Evolutionary conservation across 2,888 invertebrate genomes (phyloP).

Genomic region (Napeogenes inachia): DNA sequence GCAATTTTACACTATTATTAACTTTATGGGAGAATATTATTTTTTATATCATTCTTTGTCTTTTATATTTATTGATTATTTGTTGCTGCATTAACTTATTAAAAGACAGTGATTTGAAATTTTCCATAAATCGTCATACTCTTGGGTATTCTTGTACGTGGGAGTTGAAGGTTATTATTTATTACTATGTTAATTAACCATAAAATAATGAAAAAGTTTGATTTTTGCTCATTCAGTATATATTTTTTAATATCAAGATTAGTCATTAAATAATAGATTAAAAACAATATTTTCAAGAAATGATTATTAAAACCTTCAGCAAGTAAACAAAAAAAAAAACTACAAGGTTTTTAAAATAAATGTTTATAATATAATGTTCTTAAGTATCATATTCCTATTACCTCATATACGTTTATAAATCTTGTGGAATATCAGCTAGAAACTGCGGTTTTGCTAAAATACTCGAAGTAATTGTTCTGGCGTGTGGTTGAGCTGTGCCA

Average conservation of each 20-base stretch:
- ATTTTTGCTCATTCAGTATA: too few species aligned
- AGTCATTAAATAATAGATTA: too few species aligned
- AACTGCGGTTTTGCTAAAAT: conserved; percentile 61
- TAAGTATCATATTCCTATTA: conserved; percentile 24
- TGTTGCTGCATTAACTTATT: neutral
- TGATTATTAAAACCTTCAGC: conserved; percentile 10
- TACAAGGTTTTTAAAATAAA: conserved; percentile 24
- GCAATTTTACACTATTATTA: too few species aligned
- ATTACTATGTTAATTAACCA: conserved; percentile 1
- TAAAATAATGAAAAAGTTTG: neutral
- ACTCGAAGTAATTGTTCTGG: conserved; percentile 62
- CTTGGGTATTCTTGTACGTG: neutral
- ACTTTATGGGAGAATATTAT: too few species aligned
- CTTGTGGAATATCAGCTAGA: conserved; percentile 31
- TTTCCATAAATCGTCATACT: neutral
- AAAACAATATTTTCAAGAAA: too few species aligned
- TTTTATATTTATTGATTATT: too few species aligned
- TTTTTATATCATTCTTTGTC: too few species aligned
- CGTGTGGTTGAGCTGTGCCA: conserved; percentile 65
- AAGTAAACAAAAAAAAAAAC: conserved; percentile 5
- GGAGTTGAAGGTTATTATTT: conserved; percentile 3
- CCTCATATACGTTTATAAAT: conserved; percentile 17
- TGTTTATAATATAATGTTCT: conserved; percentile 8
- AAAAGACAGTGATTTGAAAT: neutral
- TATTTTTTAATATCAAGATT: neutral